Evolutionary conservation across 2,797 vertebrate genomes (phyloP), one percentile per base, ranked within the genome.

Genomic region (Danio jaintianensis): DNA sequence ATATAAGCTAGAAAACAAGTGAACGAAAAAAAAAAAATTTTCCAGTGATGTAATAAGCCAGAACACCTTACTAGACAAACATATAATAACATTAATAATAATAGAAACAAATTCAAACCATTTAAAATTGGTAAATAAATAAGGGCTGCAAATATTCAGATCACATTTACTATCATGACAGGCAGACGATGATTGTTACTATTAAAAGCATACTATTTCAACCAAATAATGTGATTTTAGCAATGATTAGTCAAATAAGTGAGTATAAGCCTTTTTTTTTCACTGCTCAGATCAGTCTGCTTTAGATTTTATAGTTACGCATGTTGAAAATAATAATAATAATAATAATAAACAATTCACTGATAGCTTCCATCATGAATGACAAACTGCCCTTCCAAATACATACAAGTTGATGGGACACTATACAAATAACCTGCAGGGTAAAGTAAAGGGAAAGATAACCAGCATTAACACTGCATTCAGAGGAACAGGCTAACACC

Each of bases 1-100:
- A 85, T 80, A 84, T 82, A 87, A 87, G 80, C 81, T 75, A 83
- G 86, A 64, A 89, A 85, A 85, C 12, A 70, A 59, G 52, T 11
- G 50, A 20, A n/a, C 6, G 22, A 66, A 29, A 16, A 40, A 74
- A 43, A 55, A 56, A 66, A 43, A 38, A 4, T 4, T 38, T 64
- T 80, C 69, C 78, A 80, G 78, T 80, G 69, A 73, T 56, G 59
- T 47, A 55, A 64, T 38, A 56, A 53, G 42, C 42, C 22, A 64
- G 6, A 64, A 61, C 56, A 61, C 42, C 58, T 36, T 45, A 72
- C 38, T 55, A 73, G 38, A 80, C 47, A 9, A 47, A 68, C 64
- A 68, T 56, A 42, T 10, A 20, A 78, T 66, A 50, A 63, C 66
- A 79, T 62, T 42, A 71, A 11, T 13, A 52, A 52, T 29, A 29